Conservation (phyloP, 2,113 vertebrate species). For the Taurulus bubalis region DNA sequence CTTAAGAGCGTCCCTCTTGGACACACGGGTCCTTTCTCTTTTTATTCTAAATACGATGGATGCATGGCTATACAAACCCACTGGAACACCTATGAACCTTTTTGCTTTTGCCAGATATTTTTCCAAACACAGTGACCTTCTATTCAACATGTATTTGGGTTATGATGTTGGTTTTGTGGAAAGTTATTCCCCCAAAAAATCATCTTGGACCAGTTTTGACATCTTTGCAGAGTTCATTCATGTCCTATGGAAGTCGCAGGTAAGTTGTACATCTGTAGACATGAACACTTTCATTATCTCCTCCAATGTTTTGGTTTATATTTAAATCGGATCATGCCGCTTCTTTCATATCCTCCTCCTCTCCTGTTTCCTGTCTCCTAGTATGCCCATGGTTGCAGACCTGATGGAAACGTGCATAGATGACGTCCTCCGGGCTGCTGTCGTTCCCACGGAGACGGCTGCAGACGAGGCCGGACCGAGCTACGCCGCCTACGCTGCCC, state of each 20-base stretch:
- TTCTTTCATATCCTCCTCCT: neutral
- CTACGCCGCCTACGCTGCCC: constrained; percentile 54
- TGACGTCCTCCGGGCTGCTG: constrained; percentile 73
- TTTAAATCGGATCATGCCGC: neutral
- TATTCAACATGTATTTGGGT: neutral
- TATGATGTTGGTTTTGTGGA: neutral
- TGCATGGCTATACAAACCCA: neutral
- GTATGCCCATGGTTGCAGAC: constrained; percentile 82
- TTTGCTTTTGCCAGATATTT: neutral
- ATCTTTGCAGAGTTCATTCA: constrained; percentile 37
- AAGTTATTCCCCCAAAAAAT: neutral
- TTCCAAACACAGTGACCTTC: neutral
- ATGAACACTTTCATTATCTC: neutral
- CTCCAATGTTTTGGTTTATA: neutral
- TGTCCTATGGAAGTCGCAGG: constrained; percentile 44
- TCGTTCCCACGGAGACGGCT: constrained; percentile 61
- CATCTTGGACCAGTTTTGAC: constrained; percentile 27
- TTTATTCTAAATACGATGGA: neutral
- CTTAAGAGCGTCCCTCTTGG: neutral
- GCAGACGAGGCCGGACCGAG: constrained; percentile 75
- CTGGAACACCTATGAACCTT: neutral
- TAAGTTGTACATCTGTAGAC: constrained; percentile 46
- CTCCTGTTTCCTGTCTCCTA: constrained; percentile 64
- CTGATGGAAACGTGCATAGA: constrained; percentile 88
- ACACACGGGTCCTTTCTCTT: neutral